A percentile compares a stretch with the other conserved stretches of the same genome.
These are phyloP conservation scores for Elachura formosa DNA, from an alignment of 2,113 vertebrate genomes.

Conservation along the genomic window DNA sequence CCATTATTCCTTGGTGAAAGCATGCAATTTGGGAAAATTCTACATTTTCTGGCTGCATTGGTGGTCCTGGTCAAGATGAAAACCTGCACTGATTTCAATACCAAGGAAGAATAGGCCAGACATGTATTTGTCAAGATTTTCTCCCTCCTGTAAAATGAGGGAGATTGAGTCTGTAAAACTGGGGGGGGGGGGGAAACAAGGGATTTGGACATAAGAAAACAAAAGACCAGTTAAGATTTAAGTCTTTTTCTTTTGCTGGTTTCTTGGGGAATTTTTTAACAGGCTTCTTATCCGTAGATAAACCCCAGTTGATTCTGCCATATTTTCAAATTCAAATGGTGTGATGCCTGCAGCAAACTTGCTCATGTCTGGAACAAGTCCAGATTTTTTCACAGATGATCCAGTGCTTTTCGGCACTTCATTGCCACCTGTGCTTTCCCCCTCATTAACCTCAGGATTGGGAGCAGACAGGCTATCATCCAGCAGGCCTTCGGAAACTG, in stretches of 20 bases:
- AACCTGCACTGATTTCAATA: not conserved
- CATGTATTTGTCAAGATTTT: not conserved
- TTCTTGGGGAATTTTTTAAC: constrained; percentile 90
- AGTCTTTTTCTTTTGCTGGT: constrained; percentile 81
- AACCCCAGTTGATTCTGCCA: constrained; percentile 89
- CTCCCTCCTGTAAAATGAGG: not conserved
- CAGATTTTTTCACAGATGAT: constrained; percentile 23
- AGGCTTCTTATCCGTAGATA: constrained; percentile 88
- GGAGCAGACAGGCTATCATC: not conserved
- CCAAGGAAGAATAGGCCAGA: not conserved
- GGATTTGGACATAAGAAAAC: not conserved
- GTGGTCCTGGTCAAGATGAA: not conserved
- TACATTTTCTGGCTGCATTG: not conserved
- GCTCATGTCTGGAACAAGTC: constrained; percentile 85
- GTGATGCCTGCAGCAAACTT: constrained; percentile 91
- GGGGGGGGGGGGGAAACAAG: not conserved
- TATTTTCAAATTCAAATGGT: constrained; percentile 92
- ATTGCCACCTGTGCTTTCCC: not conserved
- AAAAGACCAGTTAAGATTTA: not conserved
- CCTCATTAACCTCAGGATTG: not conserved
- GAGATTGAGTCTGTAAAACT: not conserved
- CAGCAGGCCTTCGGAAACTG: not conserved
- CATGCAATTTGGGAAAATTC: not conserved
- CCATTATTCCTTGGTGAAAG: constrained; percentile 3
- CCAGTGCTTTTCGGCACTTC: not conserved